Evolutionary conservation across 1,140 invertebrate species (phyloP), one percentile per base, ranked within the genome.

Genomic region (Hyphantria cunea): DNA sequence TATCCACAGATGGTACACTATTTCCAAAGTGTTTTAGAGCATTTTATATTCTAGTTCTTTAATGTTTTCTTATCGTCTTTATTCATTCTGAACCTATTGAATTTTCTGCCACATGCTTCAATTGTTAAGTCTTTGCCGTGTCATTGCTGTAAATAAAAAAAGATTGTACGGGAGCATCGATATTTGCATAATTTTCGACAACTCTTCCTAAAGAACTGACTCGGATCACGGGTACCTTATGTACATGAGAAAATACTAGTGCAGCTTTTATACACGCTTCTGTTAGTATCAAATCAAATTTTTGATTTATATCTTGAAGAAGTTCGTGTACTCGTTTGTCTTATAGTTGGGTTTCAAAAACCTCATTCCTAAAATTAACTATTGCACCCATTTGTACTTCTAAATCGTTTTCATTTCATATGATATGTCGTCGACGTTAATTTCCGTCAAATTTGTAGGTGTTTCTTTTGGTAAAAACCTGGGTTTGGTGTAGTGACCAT

Each of bases 401-500:
- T 8, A 70, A n/a, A n/a, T n/a, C n/a, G n/a, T n/a, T 11, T 15
- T 72, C 34, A 6, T 61, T 5, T 44, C 25, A 14, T 81, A 72
- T 3, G 70, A 75, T 6, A 77, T 32, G 37, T 86, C 71, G 32
- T 82, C 80, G 0, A 87, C 52, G 32, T 90, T 80, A 0, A 91
- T 80, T 78, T 89, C 78, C n/a, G 68, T 90, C 0, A 84, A 60
- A 61, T 91, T 91, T 6, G 49, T 12, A 0, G 74, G 76, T 3
- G 61, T 37, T 14, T 70, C 11, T 0, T 77, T 67, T 14, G 82
- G 76, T 6, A 68, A 54, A 70, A 78, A 0, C 51, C 69, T 10
- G 89, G 86, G 69, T 89, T 75, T 9, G 87, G 61, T 11, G 89
- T 91, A 2, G 88, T 66, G 0, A 86, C 70, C 0, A 86, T 82